Evolutionary conservation across 2,113 vertebrate species (phyloP), one percentile per base, ranked within the genome.

Genomic region (Cyanoderma ruficeps): DNA sequence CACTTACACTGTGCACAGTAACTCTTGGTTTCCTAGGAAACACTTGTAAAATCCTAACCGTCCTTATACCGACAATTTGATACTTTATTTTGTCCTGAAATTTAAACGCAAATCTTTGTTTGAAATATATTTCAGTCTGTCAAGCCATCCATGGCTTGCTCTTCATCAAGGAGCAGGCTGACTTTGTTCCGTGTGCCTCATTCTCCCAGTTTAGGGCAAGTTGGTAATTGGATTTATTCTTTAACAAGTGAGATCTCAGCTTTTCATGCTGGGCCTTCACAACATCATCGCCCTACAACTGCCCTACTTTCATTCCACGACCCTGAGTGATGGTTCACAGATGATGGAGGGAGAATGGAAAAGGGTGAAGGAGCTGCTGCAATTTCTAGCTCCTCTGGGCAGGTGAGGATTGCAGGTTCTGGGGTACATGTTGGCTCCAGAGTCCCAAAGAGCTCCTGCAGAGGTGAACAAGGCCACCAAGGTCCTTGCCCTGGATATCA

Each of bases 391-490:
- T 13, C 6, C 24, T 33, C 64, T 53, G 53, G 24, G 39, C 56
- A 33, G 46, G 33, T 55, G 21, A 30, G 30, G 55, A 46, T 53
- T 69, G 12, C 49, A 67, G 69, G 6, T 42, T 11, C 50, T 4
- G 4, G 12, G 2, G 30, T 41, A 37, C 15, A 6, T 0, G 0
- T 23, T n/a, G n/a, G 42, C 23, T 82, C 23, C n/a, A 9, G 24
- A 28, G 17, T 30, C 59, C 50, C 42, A 39, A 42, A 25, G 35
- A 59, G 42, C 10, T 72, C 25, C 59, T 88, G 18, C 30, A 8
- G 10, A 25, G 49, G 6, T 56, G 44, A 72, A 20, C 6, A 21
- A 18, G 56, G 39, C 15, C 23, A 35, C 46, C 25, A 50, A 46
- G 16, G 21, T n/a, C 57, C 55, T 55, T 52, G 7, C 2, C 7